Evolutionary conservation across 2,113 vertebrate genomes (phyloP), one percentile per base, ranked within the genome.

Genomic region (Proterorhinus semilunaris): DNA sequence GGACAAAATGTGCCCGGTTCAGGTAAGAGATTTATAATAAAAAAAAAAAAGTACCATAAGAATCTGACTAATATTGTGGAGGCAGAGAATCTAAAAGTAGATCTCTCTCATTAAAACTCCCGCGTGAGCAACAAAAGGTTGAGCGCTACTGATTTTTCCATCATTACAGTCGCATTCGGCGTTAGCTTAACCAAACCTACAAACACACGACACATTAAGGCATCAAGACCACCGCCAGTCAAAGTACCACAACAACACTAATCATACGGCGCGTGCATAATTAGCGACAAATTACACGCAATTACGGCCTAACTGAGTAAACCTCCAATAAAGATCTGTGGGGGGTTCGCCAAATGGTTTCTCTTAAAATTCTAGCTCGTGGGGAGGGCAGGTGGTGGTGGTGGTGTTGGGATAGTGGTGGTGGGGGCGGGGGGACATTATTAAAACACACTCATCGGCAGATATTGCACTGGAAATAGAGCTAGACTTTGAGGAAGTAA

Each of bases 361-460:
- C 17, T 21, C 27, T 36, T 13, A 58, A 58, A 12, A 58, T 58
- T 6, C 10, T 10, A 42, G 21, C 27, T 58, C 5, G 12, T 13
- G 50, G 66, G 27, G 27, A 36, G 27, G 27, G 27, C 27, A 36
- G 27, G 27, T 36, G 27, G 27, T 36, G 27, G 27, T 36, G 27
- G 27, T 36, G 27, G 27, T 36, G 27, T 1, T 36, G 27, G 27
- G 27, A 36, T 3, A 36, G 27, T 36, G 27, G 27, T 36, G 1
- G 4, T 0, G 27, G 27, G 27, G 1, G 27, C 2, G 27, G 27
- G 1, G 27, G 3, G n/a, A 44, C 10, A 15, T 74, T 58, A 10
- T 79, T 72, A 43, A 69, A 76, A 70, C 36, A 6, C 51, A 61
- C 27, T 71, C 17, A 61, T 71, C 8, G 13, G 57, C 15, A 48